Base-by-base conservation (phyloP, 2,113 vertebrate genomes). In the Eidolon helvum region DNA sequence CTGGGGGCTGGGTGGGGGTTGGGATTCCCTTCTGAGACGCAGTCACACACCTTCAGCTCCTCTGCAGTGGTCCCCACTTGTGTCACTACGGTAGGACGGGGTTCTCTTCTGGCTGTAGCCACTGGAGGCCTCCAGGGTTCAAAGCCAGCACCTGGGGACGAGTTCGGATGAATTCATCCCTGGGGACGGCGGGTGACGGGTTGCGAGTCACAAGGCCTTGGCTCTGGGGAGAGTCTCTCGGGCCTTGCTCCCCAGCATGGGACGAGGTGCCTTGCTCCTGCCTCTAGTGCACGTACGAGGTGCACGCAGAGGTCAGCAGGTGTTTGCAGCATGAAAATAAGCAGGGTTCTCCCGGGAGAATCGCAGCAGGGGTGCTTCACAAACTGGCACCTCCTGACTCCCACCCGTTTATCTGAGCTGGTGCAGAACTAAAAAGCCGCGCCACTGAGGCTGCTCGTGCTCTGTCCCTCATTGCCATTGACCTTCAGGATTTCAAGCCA, bases 1-100 rank as follows among this genome's bases (percentile, higher is more conserved):
- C 4, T 12, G 74, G 69, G 45, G 38, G 22, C 43, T 28, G 2
- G 9, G 14, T 3, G 16, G 75, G 48, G 48, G 5, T 1, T 68
- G 48, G 90, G 71, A 28, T 10, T 69, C 88, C 82, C 59, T 26
- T 11, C 40, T 4, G 7, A 65, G 28, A 69, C 3, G 22, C 15
- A 1, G 1, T 30, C 2, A 0, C 10, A 35, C 1, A 14, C 1
- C 2, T 7, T 12, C 22, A 1, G 10, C 48, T 4, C 4, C 61
- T 57, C 48, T 7, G 72, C 3, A 33, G 33, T 4, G 72, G 48
- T 35, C 66, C 92, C 45, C 6, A 14, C 38, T 19, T 43, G 59
- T 24, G 4, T 16, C 14, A 2, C 48, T 16, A 45, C 59, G 19
- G 18, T 5, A 63, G 61, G 88, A 30, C 21, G 28, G 4, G 30